Conservation (phyloP, 2,888 invertebrate genomes). For the Lampropteryx suffumata region DNA sequence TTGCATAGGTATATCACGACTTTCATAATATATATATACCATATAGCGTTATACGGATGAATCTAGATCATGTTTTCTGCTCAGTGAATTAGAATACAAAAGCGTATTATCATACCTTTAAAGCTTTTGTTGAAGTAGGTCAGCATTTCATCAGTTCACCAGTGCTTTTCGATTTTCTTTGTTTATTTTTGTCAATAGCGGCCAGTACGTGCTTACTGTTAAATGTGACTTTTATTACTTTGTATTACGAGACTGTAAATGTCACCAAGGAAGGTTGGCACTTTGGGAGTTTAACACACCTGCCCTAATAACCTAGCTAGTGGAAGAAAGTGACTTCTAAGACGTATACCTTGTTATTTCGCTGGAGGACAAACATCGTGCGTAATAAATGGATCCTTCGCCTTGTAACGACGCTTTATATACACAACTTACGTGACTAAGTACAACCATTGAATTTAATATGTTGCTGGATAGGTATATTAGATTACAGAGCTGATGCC, state of each 20-base stretch:
- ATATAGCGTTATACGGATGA: conserved; percentile 30
- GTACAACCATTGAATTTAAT: conserved; percentile 6
- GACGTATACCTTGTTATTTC: conserved; percentile 44
- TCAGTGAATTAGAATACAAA: conserved; percentile 54
- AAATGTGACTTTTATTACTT: conserved; percentile 12
- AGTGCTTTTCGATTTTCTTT: conserved; percentile 33
- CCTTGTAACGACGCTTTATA: conserved; percentile 6
- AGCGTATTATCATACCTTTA: conserved; percentile 44
- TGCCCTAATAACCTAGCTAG: conserved; percentile 56
- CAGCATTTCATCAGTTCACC: conserved; percentile 34
- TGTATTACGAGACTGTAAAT: conserved; percentile 20
- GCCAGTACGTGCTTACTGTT: conserved; percentile 8
- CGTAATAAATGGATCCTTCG: conserved; percentile 11
- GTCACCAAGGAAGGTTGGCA: conserved; percentile 30
- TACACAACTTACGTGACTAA: conserved; percentile 7
- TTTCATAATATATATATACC: conserved; percentile 10
- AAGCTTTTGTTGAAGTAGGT: conserved; percentile 42
- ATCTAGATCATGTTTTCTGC: conserved; percentile 51
- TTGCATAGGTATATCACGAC: not conserved
- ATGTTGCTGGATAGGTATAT: conserved; percentile 6
- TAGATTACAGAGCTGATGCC: conserved; percentile 2
- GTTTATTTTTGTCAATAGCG: conserved; percentile 13
- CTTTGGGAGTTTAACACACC: conserved; percentile 36
- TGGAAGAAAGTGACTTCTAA: conserved; percentile 30
- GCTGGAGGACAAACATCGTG: conserved; percentile 6